These are phyloP conservation scores for Polyergus mexicanus DNA, from an alignment of 1,140 invertebrate species.

Conservation along the genomic window DNA sequence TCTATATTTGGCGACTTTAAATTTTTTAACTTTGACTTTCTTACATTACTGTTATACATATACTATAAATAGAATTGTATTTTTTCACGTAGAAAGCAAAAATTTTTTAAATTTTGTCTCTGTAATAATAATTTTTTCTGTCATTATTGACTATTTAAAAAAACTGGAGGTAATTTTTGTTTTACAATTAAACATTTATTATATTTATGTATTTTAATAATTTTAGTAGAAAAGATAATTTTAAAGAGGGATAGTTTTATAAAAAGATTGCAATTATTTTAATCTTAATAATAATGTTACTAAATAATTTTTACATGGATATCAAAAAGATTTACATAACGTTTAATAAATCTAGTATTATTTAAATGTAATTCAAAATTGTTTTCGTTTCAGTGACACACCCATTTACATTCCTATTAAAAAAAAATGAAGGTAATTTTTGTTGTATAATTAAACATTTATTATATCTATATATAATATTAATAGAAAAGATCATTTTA, in stretches of 20 bases:
- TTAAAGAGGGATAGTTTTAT: background rate
- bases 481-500: background rate
- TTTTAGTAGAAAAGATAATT: background rate
- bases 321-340: background rate
- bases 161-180: background rate
- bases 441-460: background rate
- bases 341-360: background rate
- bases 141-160: background rate
- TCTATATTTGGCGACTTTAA: background rate
- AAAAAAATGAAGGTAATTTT: background rate
- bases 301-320: background rate
- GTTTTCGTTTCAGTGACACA: conserved; percentile 5
- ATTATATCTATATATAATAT: background rate
- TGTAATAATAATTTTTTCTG: background rate
- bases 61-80: too few relatives aligned
- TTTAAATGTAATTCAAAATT: background rate
- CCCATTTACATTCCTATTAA: background rate
- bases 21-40: background rate
- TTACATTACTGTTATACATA: too few relatives aligned
- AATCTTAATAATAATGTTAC: background rate
- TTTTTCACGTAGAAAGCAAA: background rate
- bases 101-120: background rate
- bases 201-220: background rate
- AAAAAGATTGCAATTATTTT: background rate
- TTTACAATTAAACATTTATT: background rate